Conservation (phyloP, 2,113 vertebrate genomes). For the Podiceps cristatus region DNA sequence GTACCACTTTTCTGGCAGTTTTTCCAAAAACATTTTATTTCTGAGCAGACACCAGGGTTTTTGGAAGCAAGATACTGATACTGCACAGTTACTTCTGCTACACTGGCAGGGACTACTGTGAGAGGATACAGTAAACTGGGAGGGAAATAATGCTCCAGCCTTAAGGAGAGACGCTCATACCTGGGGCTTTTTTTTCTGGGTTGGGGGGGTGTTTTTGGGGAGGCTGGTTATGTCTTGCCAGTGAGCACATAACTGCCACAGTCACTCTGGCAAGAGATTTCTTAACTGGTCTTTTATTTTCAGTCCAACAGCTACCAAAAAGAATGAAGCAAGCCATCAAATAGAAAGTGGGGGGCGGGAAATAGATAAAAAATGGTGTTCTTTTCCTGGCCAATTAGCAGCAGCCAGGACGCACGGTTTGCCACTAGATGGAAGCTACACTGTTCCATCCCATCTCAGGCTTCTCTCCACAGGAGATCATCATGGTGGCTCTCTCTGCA, state of each 20-base stretch:
- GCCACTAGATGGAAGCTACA: not conserved
- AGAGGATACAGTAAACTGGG: not conserved
- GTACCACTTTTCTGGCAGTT: not conserved
- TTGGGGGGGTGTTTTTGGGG: not conserved
- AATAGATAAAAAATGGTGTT: not conserved
- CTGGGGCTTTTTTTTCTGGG: not conserved
- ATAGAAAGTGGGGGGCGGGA: rapidly evolving
- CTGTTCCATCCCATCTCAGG: not conserved
- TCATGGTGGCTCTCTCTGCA: not conserved
- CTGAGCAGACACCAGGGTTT: not conserved
- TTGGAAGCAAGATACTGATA: not conserved
- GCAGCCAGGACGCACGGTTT: not conserved
- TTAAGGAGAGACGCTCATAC: not conserved
- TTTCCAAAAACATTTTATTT: not conserved
- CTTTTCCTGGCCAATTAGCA: not conserved
- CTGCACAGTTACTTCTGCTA: not conserved
- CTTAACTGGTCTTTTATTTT: not conserved
- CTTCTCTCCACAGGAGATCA: rapidly evolving
- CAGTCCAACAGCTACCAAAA: not conserved
- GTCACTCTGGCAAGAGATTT: not conserved
- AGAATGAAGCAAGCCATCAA: not conserved
- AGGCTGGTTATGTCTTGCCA: not conserved
- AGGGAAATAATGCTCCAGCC: not conserved
- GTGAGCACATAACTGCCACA: not conserved
- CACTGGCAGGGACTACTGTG: not conserved